Percentiles rank a stretch among this genome's conserved stretches.
Evolutionary conservation across 2,888 invertebrate species (phyloP).

Genomic region (Clunio marinus): DNA sequence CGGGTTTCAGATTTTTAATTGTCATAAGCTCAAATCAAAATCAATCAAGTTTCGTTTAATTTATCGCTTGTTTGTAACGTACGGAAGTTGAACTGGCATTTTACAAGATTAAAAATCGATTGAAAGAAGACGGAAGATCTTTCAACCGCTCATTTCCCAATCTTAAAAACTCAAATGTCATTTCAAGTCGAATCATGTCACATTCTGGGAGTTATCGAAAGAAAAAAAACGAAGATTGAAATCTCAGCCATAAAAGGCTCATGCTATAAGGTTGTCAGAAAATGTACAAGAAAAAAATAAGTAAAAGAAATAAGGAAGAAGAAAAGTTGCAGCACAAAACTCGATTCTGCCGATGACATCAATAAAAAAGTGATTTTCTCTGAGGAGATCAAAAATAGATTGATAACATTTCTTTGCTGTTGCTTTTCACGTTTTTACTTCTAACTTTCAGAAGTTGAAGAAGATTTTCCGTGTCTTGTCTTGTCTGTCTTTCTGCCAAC

Average conservation of each 20-base stretch:
- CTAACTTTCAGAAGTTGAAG: background rate
- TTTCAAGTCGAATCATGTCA: slow-evolving; percentile 7
- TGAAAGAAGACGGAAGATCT: too few species aligned
- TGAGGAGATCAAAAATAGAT: slow-evolving; percentile 21
- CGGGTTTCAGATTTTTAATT: background rate
- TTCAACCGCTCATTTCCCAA: background rate
- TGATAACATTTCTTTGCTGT: too few species aligned
- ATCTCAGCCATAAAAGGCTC: background rate
- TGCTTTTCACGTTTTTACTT: too few species aligned
- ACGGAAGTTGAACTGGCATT: too few species aligned
- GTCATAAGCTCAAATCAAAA: background rate
- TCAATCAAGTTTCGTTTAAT: too few species aligned
- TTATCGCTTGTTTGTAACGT: too few species aligned
- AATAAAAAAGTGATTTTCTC: slow-evolving; percentile 11
- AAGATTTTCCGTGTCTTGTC: background rate
- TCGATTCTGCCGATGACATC: slow-evolving; percentile 1
- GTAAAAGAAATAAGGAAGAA: too few species aligned
- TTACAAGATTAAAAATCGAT: too few species aligned
- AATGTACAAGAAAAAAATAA: background rate
- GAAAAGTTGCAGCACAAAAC: too few species aligned
- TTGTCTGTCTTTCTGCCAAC: too few species aligned
- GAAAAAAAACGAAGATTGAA: too few species aligned
- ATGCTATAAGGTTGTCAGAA: background rate
- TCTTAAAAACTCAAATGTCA: background rate
- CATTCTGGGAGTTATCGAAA: background rate